Percentiles rank a stretch among this genome's conserved stretches.
These are phyloP conservation scores for Tenrec ecaudatus DNA, from an alignment of 2,113 vertebrate species.

Conservation along the genomic window DNA sequence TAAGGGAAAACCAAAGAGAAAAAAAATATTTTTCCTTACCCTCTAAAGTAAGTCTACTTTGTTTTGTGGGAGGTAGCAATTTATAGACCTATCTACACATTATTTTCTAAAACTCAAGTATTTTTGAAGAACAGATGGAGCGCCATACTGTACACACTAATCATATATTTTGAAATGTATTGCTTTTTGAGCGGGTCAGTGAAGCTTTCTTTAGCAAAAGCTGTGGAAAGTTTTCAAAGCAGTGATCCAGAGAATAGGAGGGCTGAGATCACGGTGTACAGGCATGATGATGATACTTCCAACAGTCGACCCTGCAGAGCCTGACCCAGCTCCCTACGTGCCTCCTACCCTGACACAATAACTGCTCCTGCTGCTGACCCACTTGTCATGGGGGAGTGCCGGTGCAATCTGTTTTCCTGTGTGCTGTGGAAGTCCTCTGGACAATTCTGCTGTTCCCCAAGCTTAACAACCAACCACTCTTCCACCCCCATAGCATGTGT, in stretches of 20 bases:
- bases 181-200: slow-evolving; percentile 70
- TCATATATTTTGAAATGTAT: slow-evolving; percentile 76
- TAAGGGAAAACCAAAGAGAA: slow-evolving; percentile 41
- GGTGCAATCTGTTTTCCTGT: background rate
- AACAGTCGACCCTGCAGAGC: background rate
- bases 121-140: slow-evolving; percentile 74
- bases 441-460: background rate
- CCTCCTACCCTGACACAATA: background rate
- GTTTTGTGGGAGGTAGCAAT: slow-evolving; percentile 77
- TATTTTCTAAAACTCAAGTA: slow-evolving; percentile 77
- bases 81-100: slow-evolving; percentile 79
- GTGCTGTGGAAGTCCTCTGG: background rate
- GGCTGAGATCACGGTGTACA: background rate
- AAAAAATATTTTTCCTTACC: slow-evolving; percentile 51
- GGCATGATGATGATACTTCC: background rate
- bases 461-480: slow-evolving; percentile 6
- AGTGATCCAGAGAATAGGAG: background rate
- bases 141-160: slow-evolving; percentile 70
- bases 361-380: background rate
- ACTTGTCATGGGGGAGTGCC: background rate
- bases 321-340: background rate
- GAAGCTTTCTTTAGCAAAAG: slow-evolving; percentile 74
- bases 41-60: slow-evolving; percentile 64
- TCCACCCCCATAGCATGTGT: background rate
- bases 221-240: slow-evolving; percentile 60